Percentiles rank a stretch among this genome's conserved stretches.
These are phyloP conservation scores for human DNA, from an alignment of 2,113 vertebrate genomes.

Conservation along the genomic window DNA sequence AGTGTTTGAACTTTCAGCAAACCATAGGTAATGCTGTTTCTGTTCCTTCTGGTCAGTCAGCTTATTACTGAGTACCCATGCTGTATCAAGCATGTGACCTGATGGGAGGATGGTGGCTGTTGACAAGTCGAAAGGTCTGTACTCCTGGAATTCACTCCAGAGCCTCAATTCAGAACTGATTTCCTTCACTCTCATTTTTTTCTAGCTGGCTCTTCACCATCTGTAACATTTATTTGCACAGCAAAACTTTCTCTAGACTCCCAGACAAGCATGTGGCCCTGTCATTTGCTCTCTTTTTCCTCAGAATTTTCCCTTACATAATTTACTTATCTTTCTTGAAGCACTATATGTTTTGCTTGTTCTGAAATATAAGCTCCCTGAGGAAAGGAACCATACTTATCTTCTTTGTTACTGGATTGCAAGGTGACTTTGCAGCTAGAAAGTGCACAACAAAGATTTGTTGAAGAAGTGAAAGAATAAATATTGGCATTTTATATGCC, in stretches of 20 bases:
- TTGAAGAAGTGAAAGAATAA: background rate
- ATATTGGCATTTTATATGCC: background rate
- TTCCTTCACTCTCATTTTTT: background rate
- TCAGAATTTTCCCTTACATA: background rate
- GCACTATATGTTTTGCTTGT: background rate
- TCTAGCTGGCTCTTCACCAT: background rate
- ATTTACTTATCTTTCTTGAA: background rate
- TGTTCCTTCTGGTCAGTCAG: background rate
- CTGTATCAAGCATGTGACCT: background rate
- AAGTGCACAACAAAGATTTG: background rate
- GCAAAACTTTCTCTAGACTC: background rate
- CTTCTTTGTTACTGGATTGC: background rate
- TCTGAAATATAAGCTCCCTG: background rate
- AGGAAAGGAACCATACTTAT: background rate
- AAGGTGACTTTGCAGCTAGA: background rate
- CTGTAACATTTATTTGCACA: background rate
- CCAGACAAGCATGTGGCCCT: background rate
- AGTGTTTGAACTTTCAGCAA: background rate
- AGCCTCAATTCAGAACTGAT: background rate
- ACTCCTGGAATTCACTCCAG: too few species aligned
- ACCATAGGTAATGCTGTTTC: background rate
- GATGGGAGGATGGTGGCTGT: background rate
- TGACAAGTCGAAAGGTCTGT: background rate
- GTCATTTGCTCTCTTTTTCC: background rate
- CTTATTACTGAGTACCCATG: background rate